These are phyloP conservation scores for Psittacula cyanocephala DNA, from an alignment of 2,113 vertebrate species.

Conservation along the genomic window DNA sequence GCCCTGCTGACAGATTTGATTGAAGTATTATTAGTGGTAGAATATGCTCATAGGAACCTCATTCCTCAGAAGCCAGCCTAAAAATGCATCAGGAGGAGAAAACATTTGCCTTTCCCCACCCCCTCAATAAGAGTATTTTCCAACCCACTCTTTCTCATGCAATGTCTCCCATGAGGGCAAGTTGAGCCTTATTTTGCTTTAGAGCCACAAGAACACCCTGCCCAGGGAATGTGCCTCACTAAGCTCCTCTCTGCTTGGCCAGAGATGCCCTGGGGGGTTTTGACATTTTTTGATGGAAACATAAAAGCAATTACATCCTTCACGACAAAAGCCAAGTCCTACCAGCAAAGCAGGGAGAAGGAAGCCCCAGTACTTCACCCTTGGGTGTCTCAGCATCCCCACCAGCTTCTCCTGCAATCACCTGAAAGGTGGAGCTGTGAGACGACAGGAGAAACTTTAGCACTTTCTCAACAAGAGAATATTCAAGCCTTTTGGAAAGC, in stretches of 20 bases:
- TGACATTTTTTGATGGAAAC: neutral
- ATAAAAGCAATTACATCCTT: neutral
- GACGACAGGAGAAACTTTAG: neutral
- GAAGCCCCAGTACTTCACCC: fast-evolving
- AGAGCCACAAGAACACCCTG: fast-evolving
- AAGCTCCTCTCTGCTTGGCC: neutral
- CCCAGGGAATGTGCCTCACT: neutral
- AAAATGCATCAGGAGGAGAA: neutral
- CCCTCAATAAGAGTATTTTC: neutral
- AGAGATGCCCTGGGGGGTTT: neutral
- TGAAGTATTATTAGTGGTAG: neutral
- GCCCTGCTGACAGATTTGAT: neutral
- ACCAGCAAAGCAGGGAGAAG: neutral
- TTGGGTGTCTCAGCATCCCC: neutral
- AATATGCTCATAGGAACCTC: neutral
- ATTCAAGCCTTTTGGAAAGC: neutral
- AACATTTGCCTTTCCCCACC: neutral
- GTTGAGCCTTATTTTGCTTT: neutral
- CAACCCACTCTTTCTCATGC: neutral
- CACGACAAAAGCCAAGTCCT: fast-evolving
- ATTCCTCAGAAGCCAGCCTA: constrained; percentile 2
- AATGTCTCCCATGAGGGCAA: neutral
- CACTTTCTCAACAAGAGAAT: neutral
- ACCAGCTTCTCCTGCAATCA: neutral
- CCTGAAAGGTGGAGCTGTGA: neutral